These are phyloP conservation scores for Anoncus sp. DNA, from an alignment of 2,888 invertebrate genomes.

Conservation along the genomic window DNA sequence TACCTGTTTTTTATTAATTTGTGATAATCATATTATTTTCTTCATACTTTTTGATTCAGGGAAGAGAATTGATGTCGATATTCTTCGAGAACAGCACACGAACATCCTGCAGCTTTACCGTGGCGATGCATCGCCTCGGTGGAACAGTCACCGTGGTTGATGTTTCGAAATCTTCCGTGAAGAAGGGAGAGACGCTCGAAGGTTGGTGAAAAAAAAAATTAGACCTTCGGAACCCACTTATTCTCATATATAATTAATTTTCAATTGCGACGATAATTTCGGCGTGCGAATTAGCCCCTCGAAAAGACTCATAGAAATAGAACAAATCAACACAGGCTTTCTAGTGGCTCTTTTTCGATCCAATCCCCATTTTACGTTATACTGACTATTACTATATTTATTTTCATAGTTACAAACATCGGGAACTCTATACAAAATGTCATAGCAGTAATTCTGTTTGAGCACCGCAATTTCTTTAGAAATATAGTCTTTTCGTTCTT, in stretches of 20 bases:
- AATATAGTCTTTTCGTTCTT: no score
- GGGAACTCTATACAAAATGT: no score
- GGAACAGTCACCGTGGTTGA: conserved; percentile 97
- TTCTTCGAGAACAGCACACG: conserved; percentile 99
- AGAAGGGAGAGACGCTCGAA: conserved; percentile 98
- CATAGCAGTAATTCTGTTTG: no score
- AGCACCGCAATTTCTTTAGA: no score
- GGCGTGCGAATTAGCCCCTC: no score
- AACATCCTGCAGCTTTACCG: conserved; percentile 97
- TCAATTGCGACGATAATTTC: background rate
- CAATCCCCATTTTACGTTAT: no score
- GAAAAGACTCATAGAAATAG: no score
- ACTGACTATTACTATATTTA: no score
- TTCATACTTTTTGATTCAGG: conserved; percentile 82
- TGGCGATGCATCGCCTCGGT: conserved; percentile 98
- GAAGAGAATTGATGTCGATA: conserved; percentile 97
- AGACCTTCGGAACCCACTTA: background rate
- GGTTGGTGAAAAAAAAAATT: conserved; percentile 80
- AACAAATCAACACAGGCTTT: no score
- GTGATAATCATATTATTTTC: no score
- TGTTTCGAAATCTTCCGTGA: conserved; percentile 95
- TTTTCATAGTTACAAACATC: no score
- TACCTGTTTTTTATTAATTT: conserved; percentile 13
- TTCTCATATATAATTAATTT: background rate
- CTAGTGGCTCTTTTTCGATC: no score